phyloP scores from a whole-genome alignment of 2,113 vertebrate species.

The Scophthalmus maximus region DNA sequence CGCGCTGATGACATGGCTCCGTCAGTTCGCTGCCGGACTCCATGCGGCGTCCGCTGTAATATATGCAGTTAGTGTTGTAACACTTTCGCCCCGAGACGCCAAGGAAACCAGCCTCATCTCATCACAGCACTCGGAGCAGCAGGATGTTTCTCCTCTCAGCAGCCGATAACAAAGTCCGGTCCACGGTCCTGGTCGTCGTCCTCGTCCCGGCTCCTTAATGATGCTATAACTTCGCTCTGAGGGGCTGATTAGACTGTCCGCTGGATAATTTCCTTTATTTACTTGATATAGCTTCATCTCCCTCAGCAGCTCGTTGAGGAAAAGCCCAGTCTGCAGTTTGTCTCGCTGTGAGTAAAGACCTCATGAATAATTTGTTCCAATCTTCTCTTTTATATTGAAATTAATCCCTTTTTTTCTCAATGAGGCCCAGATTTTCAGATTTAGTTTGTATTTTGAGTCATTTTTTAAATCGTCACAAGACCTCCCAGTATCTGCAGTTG shows the following conservation, averaged over 20 bases:
- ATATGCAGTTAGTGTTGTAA: no score
- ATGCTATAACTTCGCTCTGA: neutral
- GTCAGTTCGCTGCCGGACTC: no score
- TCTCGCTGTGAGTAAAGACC: neutral
- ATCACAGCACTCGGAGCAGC: neutral
- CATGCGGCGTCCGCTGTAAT: no score
- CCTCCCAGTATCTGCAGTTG: neutral
- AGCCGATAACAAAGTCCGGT: neutral
- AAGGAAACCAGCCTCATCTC: no score
- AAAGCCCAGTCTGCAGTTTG: neutral
- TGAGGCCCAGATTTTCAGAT: neutral
- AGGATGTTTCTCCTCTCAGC: neutral
- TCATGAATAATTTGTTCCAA: neutral
- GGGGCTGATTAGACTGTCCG: neutral
- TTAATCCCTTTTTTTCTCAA: neutral
- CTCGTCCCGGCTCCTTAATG: constrained; percentile 2
- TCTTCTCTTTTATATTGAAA: neutral
- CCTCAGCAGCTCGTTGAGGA: neutral
- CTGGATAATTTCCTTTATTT: neutral
- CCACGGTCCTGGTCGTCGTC: neutral
- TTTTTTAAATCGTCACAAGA: neutral
- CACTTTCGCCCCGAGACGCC: no score
- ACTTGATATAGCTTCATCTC: neutral
- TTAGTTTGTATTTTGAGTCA: neutral
- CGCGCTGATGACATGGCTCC: no score